Conservation (phyloP, 2,797 vertebrate species). For the Triplophysa yarkandensis region DNA sequence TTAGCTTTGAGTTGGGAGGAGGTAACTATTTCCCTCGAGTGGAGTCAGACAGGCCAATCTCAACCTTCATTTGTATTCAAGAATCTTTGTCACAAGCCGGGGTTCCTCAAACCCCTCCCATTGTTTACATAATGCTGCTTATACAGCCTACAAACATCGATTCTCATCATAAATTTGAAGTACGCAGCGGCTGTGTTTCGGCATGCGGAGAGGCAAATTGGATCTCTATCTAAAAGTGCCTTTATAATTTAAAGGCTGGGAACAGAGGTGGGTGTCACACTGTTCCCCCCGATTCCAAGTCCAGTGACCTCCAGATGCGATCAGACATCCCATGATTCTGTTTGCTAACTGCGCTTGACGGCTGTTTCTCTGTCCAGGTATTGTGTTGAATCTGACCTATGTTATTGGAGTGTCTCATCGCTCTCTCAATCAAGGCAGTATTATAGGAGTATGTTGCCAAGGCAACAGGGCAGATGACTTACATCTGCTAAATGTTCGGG, state of each 20-base stretch:
- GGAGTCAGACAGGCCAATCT: not conserved
- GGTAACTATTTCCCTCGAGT: slow-evolving; percentile 35
- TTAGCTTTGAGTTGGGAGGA: not conserved
- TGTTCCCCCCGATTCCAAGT: slow-evolving; percentile 7
- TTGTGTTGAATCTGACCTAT: slow-evolving; percentile 59
- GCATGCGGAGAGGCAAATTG: slow-evolving; percentile 53
- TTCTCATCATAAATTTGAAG: slow-evolving; percentile 53
- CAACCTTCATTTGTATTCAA: slow-evolving; percentile 29
- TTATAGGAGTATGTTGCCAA: slow-evolving; percentile 59
- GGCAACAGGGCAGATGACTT: slow-evolving; percentile 61
- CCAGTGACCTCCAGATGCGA: slow-evolving; percentile 42
- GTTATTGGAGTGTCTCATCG: slow-evolving; percentile 51
- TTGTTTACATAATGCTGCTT: slow-evolving; percentile 53
- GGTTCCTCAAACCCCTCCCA: slow-evolving; percentile 37
- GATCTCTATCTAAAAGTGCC: slow-evolving; percentile 53
- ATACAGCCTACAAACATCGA: slow-evolving; percentile 52
- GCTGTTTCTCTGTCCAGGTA: slow-evolving; percentile 32
- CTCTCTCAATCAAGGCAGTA: slow-evolving; percentile 61
- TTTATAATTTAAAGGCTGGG: slow-evolving; percentile 42
- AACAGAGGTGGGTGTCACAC: slow-evolving; percentile 27
- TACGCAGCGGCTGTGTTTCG: slow-evolving; percentile 36
- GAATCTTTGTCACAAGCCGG: slow-evolving; percentile 38
- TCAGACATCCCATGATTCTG: slow-evolving; percentile 40
- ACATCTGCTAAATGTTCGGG: slow-evolving; percentile 47
- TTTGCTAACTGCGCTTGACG: slow-evolving; percentile 21